Evolutionary conservation across 2,888 invertebrate genomes (phyloP).

Genomic region (Polydrusus pterygomalis): DNA sequence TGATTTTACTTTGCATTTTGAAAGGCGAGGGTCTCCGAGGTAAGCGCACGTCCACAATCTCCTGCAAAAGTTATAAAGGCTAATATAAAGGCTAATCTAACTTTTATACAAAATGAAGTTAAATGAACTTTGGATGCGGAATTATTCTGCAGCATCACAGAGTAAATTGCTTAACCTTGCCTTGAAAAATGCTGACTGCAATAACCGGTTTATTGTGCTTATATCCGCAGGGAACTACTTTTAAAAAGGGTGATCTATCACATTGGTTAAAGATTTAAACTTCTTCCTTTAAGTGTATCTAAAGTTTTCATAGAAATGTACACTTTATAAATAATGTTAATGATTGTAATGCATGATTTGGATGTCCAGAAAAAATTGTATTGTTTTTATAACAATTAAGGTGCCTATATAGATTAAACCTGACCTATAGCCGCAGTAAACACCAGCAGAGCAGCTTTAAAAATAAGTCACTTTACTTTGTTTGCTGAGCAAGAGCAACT

Average conservation of each 20-base stretch:
- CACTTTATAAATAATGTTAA: too few relatives aligned
- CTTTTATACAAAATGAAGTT: constrained; percentile 47
- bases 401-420: too few relatives aligned
- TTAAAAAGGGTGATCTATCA: neutral
- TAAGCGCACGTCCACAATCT: constrained; percentile 36
- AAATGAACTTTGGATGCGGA: constrained; percentile 43
- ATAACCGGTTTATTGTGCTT: constrained; percentile 20
- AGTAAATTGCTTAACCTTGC: constrained; percentile 32
- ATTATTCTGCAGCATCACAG: constrained; percentile 45
- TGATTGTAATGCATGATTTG: too few relatives aligned
- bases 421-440: too few relatives aligned
- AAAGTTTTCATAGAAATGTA: too few relatives aligned
- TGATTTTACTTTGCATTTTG: constrained; percentile 31
- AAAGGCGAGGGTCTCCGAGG: constrained; percentile 23
- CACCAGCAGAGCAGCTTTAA: too few relatives aligned
- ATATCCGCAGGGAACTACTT: constrained; percentile 2
- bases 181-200: constrained; percentile 41
- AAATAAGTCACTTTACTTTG: too few relatives aligned
- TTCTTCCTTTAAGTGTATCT: too few relatives aligned
- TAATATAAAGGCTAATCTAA: constrained; percentile 48
- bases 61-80: constrained; percentile 37
- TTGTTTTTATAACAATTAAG: too few relatives aligned
- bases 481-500: too few relatives aligned
- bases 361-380: too few relatives aligned
- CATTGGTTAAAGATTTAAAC: too few relatives aligned